phyloP scores from a whole-genome alignment of 2,797 vertebrate genomes.

The Phyllotis vaccarum region DNA sequence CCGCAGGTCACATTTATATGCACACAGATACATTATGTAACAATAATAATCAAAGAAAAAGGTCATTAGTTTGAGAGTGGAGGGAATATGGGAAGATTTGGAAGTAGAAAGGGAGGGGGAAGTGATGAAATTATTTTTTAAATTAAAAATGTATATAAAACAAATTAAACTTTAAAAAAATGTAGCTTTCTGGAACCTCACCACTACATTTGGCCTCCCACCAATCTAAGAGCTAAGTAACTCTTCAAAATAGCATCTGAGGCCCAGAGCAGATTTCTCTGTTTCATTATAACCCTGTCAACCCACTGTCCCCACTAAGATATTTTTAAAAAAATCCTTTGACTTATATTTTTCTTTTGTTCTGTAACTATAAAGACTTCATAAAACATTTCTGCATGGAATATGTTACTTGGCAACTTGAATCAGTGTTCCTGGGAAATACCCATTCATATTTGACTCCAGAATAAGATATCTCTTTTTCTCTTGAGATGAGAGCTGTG shows the following conservation, averaged over 20 bases:
- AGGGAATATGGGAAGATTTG: background rate
- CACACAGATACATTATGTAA: background rate
- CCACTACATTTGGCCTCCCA: background rate
- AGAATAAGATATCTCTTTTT: background rate
- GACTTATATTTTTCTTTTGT: background rate
- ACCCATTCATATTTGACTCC: background rate
- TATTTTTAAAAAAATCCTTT: background rate
- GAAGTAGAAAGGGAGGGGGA: background rate
- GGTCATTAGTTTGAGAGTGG: background rate
- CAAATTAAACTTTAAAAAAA: background rate
- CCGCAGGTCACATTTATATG: background rate
- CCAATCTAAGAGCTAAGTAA: background rate
- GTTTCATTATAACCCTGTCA: background rate
- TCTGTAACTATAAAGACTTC: background rate
- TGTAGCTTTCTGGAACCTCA: background rate
- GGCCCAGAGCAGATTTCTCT: background rate
- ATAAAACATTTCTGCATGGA: background rate
- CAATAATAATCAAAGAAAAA: background rate
- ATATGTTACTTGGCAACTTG: background rate
- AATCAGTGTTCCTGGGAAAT: background rate
- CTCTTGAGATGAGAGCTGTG: background rate
- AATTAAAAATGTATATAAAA: background rate
- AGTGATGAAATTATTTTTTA: background rate
- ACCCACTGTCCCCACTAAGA: background rate
- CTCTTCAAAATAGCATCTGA: background rate